Percentiles rank a stretch among this genome's conserved stretches.
Conservation (phyloP, 2,797 vertebrate genomes). For the Amniataba percoides region DNA sequence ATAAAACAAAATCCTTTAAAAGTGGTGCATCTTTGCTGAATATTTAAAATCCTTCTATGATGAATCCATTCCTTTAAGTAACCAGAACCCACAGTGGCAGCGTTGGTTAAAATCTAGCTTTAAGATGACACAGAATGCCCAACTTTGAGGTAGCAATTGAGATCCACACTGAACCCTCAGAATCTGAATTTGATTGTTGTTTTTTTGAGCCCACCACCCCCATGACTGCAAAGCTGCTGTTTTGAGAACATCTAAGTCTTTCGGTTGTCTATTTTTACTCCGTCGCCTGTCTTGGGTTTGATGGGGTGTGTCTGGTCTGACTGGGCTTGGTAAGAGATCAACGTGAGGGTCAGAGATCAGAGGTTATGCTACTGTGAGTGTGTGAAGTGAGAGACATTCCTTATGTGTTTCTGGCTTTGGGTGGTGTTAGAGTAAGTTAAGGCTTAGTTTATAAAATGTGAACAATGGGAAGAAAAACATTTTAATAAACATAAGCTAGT, state of each 20-base stretch:
- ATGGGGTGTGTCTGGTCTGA: constrained; percentile 22
- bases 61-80: constrained; percentile 20
- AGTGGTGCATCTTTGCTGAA: constrained; percentile 2
- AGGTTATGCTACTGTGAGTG: constrained; percentile 65
- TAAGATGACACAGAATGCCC: constrained; percentile 14
- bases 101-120: constrained; percentile 2
- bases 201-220: constrained; percentile 17
- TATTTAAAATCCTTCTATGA: constrained; percentile 22
- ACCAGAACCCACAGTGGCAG: constrained; percentile 17
- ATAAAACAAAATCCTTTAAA: not conserved
- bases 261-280: constrained; percentile 27
- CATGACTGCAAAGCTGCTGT: constrained; percentile 21
- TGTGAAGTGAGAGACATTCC: constrained; percentile 48
- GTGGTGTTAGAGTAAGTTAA: constrained; percentile 9
- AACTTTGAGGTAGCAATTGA: constrained; percentile 4
- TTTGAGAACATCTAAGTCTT: constrained; percentile 25
- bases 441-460: not conserved
- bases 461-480: not conserved
- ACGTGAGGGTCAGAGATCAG: constrained; percentile 44
- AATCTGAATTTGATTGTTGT: constrained; percentile 29
- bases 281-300: constrained; percentile 31
- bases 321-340: constrained; percentile 42
- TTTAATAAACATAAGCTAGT: not conserved
- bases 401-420: constrained; percentile 26
- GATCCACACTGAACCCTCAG: constrained; percentile 31